Evolutionary conservation across 2,113 vertebrate species (phyloP), one percentile per base, ranked within the genome.

Genomic region (Cacatua alba): DNA sequence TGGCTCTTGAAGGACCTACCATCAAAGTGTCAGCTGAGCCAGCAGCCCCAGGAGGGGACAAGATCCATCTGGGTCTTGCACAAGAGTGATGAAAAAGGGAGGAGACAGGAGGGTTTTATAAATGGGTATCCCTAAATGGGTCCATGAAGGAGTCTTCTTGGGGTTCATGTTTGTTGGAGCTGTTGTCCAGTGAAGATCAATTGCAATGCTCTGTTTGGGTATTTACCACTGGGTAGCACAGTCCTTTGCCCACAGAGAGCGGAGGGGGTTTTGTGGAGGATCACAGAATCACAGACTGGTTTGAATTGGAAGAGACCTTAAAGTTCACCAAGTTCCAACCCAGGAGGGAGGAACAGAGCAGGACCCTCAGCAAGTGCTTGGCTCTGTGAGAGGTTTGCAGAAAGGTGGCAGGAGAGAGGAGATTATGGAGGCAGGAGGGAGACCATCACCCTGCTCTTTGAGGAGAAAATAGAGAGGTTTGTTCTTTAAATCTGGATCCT

Each of bases 21-120:
- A 37, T 11, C n/a, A n/a, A 79, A 85, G 52, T 1, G 18, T 51
- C 20, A 15, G 55, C 39, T 0, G 3, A 68, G 52, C 23, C 63
- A 25, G 88, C 0, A 0, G 9, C 9, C 43, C n/a, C 2, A 0
- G 39, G 21, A 68, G 31, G 39, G n/a, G 69, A 20, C 29, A 18
- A 7, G 35, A 48, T 20, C 41, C 13, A 3, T 48, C 76, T 15
- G 51, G 63, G 6, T 11, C 55, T 59, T 2, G 28, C 7, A n/a
- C 12, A 8, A 17, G 69, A 60, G 41, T 1, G 28, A 41, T 37
- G 37, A 48, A 43, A 8, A 26, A 16, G 11, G 60, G 16, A 77
- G 51, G 52, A 60, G 35, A 31, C 0, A 2, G 37, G 37, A 19
- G 13, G 14, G 31, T 23, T 74, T 79, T 53, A 20, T 23, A 43